Conservation (phyloP, 2,888 invertebrate species). For the Pantelozetes paolii region DNA sequence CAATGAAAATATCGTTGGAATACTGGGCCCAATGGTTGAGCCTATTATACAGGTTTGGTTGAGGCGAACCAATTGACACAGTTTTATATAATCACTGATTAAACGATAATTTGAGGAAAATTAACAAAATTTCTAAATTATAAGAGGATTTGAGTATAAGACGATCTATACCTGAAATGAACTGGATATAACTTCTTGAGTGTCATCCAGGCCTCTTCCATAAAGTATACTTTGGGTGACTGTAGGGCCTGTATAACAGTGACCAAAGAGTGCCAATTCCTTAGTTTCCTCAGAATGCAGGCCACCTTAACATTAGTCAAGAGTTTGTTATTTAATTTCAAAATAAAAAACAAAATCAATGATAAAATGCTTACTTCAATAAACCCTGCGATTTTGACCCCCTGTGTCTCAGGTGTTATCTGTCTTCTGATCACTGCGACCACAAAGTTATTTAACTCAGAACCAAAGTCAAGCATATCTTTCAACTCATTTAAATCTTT, state of each 20-base stretch:
- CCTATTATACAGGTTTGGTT: constrained; percentile 33
- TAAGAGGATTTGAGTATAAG: background rate
- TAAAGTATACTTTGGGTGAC: constrained; percentile 38
- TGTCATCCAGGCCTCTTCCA: constrained; percentile 38
- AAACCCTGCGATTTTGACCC: constrained; percentile 35
- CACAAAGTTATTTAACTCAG: constrained; percentile 27
- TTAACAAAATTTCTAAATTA: background rate
- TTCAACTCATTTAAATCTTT: background rate
- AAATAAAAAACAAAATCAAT: background rate
- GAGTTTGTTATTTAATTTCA: background rate
- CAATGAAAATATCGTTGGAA: constrained; percentile 35
- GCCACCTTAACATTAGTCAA: constrained; percentile 31
- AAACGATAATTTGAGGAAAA: constrained; percentile 1
- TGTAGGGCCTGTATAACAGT: constrained; percentile 37
- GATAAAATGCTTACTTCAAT: constrained; percentile 24
- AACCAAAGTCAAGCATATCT: constrained; percentile 31
- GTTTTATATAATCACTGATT: constrained; percentile 35
- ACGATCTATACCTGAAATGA: constrained; percentile 33
- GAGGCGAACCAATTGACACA: constrained; percentile 30
- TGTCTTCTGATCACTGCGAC: constrained; percentile 30
- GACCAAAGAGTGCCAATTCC: constrained; percentile 41
- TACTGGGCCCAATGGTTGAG: constrained; percentile 16
- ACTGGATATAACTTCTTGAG: constrained; percentile 31
- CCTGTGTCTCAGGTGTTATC: constrained; percentile 25
- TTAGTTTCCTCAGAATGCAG: constrained; percentile 34